phyloP scores from a whole-genome alignment of 1,140 invertebrate species.

The Zophobas atratus region DNA sequence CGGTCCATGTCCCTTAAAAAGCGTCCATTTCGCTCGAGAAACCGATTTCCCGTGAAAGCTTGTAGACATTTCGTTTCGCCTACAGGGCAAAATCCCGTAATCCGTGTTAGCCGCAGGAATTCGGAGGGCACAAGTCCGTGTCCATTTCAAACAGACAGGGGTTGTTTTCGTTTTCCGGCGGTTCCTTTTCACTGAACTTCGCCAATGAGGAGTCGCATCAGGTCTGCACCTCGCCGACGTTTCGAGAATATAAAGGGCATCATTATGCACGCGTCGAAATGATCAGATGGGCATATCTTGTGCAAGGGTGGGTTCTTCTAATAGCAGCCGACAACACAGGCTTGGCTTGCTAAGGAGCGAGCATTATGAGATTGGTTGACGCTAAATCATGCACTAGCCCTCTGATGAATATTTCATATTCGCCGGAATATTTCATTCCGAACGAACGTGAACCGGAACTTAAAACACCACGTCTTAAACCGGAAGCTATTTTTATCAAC shows the following conservation, averaged over 20 bases:
- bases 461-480: slow-evolving; percentile 32
- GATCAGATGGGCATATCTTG: slow-evolving; percentile 32
- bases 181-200: slow-evolving; percentile 7
- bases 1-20: slow-evolving; percentile 7
- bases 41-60: slow-evolving; percentile 3
- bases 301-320: slow-evolving; percentile 29
- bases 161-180: slow-evolving; percentile 6
- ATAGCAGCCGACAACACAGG: slow-evolving; percentile 28
- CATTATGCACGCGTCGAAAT: slow-evolving; percentile 27
- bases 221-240: slow-evolving; percentile 23
- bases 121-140: not conserved
- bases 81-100: slow-evolving; percentile 17
- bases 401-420: slow-evolving; percentile 54
- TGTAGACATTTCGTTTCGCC: slow-evolving; percentile 9
- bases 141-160: slow-evolving; percentile 7
- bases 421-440: slow-evolving; percentile 52
- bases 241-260: slow-evolving; percentile 14
- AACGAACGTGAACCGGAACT: slow-evolving; percentile 49
- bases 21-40: slow-evolving; percentile 5
- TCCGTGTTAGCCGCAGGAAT: slow-evolving; percentile 20
- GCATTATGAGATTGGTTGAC: slow-evolving; percentile 53
- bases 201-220: not conserved
- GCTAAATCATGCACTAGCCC: slow-evolving; percentile 52
- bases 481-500: slow-evolving; percentile 53
- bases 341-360: slow-evolving; percentile 40